Conservation (phyloP, 2,888 invertebrate genomes). For the Nephrotoma guestfalica region DNA sequence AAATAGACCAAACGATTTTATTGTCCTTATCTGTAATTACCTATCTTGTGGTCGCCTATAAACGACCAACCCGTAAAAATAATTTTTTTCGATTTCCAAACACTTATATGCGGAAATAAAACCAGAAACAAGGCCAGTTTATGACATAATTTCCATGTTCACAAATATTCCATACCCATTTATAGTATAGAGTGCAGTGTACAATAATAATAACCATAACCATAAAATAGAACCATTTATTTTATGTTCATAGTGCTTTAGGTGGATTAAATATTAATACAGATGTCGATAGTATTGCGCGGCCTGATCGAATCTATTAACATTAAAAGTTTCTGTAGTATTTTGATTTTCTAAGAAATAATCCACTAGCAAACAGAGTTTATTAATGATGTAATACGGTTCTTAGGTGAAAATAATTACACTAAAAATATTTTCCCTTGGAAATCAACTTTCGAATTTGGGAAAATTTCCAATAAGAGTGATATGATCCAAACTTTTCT, state of each 20-base stretch:
- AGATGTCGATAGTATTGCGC: too few species aligned
- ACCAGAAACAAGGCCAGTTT: not conserved
- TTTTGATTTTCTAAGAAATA: too few species aligned
- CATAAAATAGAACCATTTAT: not conserved
- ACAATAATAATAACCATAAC: not conserved
- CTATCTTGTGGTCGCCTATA: not conserved
- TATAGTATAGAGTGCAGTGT: not conserved
- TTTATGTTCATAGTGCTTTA: not conserved
- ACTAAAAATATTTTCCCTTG: too few species aligned
- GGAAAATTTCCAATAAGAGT: too few species aligned
- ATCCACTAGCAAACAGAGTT: too few species aligned
- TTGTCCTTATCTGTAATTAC: not conserved
- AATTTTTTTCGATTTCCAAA: not conserved
- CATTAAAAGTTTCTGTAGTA: too few species aligned
- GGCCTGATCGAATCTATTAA: too few species aligned
- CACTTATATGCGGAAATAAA: not conserved
- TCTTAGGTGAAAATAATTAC: too few species aligned
- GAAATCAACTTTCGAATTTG: too few species aligned
- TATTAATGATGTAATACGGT: too few species aligned
- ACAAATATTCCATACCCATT: not conserved
- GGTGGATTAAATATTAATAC: not conserved
- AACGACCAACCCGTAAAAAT: not conserved
- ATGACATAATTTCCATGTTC: not conserved
- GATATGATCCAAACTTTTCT: too few species aligned
- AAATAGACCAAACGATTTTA: not conserved